Base-by-base conservation (phyloP, 2,888 invertebrate species). In the Temnothorax unifasciatus region DNA sequence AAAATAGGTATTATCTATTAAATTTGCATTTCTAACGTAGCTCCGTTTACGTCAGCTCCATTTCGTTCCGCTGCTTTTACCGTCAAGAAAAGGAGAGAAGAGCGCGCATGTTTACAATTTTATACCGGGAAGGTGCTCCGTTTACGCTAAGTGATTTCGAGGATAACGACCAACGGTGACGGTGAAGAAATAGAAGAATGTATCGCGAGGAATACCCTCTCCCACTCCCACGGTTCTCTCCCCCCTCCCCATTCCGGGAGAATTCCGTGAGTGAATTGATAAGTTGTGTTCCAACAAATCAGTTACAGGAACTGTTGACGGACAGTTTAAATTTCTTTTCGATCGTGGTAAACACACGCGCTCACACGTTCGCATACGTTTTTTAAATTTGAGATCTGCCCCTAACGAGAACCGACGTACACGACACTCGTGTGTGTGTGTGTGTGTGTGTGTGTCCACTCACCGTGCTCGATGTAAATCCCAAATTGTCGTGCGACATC, bases 401-500 rank as follows among this genome's bases (percentile, higher is more conserved):
- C 25, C 5, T 25, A 29, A 29, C 0, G 29, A 59, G 29, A 59
- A 59, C 21, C 21, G 15, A 73, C 15, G 2, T 2, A 1, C n/a
- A 1, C 29, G 25, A 68, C 69, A 41, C 41, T 9, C 41, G 9
- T 13, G 3, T 2, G 34, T 11, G 34, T 13, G 57, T 63, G n/a
- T n/a, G n/a, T n/a, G n/a, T n/a, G 9, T 13, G 3, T 2, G 34
- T 11, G 34, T 13, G 57, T 63, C 74, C 66, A 93, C 94, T 94
- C 85, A 94, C 94, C 92, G 92, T 92, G 83, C 94, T 94, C 50
- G 93, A 92, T 8, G 92, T 93, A 93, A 94, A 94, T 92, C 93
- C 94, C 74, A 93, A 92, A 93, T 94, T 94, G 74, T 93, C 93
- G 87, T 92, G 93, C 64, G 94, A 93, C 94, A 94, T 94, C 52